phyloP scores from a whole-genome alignment of 2,888 invertebrate genomes.

The Nysson spinosus region DNA sequence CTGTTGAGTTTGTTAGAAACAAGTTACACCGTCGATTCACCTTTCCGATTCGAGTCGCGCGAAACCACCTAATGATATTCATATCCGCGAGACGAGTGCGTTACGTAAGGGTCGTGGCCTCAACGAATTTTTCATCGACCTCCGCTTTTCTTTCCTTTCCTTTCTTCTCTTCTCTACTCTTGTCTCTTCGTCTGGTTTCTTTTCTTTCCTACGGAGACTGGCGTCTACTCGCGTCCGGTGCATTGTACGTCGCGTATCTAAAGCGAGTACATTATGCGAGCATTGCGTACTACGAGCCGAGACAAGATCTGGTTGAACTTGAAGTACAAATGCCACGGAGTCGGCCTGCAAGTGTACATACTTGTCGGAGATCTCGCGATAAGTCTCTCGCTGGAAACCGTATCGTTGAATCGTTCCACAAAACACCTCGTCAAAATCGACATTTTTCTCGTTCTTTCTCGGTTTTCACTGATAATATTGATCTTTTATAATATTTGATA shows the following conservation, averaged over 20 bases:
- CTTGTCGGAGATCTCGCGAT: constrained; percentile 24
- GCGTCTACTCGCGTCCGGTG: constrained; percentile 16
- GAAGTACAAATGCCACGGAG: constrained; percentile 16
- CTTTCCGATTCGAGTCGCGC: neutral
- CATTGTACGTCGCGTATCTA: constrained; percentile 4
- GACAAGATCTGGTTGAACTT: constrained; percentile 44
- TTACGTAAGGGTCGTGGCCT: neutral
- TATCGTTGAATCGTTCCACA: constrained; percentile 24
- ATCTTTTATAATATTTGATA: too few relatives aligned
- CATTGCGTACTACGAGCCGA: constrained; percentile 30
- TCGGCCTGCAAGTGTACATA: constrained; percentile 14
- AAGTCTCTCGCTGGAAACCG: constrained; percentile 17
- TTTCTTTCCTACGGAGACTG: too few relatives aligned
- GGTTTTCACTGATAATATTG: too few relatives aligned
- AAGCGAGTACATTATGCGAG: constrained; percentile 27
- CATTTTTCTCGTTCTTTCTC: neutral
- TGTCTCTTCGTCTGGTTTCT: too few relatives aligned
- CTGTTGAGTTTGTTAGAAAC: too few relatives aligned
- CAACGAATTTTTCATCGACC: neutral
- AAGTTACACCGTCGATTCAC: neutral
- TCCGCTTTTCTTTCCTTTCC: neutral
- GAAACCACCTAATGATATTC: neutral
- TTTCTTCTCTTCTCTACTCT: neutral
- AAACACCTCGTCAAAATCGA: neutral
- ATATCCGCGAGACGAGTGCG: neutral